These are phyloP conservation scores for Himalopsyche tibetana DNA, from an alignment of 2,888 invertebrate genomes.

Conservation along the genomic window DNA sequence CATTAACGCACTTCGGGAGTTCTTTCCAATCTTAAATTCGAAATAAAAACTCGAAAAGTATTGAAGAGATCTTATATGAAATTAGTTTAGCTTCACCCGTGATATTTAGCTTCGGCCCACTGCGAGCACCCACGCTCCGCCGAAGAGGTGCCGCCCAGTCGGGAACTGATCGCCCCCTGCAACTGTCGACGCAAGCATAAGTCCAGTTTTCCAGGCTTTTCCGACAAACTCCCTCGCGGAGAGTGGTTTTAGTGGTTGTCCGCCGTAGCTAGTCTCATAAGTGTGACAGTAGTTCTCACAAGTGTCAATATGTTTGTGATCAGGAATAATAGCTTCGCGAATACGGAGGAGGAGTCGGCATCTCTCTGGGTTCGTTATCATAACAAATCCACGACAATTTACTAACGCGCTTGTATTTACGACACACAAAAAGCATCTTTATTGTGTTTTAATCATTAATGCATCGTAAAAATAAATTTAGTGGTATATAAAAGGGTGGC, in stretches of 20 bases:
- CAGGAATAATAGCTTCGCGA: conserved; percentile 59
- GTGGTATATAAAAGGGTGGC: not conserved
- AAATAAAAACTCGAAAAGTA: conserved; percentile 58
- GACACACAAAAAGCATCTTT: not conserved
- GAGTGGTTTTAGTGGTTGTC: conserved; percentile 40
- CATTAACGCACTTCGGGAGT: conserved; percentile 11
- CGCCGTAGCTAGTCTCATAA: not conserved
- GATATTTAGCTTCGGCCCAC: conserved; percentile 50
- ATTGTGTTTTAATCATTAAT: not conserved
- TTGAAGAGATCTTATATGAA: conserved; percentile 56
- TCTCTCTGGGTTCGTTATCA: conserved; percentile 78
- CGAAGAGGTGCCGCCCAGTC: conserved; percentile 48
- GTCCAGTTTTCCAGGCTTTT: conserved; percentile 38
- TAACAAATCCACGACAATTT: conserved; percentile 29
- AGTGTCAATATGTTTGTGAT: conserved; percentile 61
- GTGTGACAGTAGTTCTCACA: conserved; percentile 25
- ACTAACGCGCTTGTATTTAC: not conserved
- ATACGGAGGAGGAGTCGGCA: conserved; percentile 77
- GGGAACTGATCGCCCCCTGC: conserved; percentile 47
- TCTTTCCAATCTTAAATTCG: conserved; percentile 43
- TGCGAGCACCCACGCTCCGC: conserved; percentile 24
- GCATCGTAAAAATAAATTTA: not conserved
- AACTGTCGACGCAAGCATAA: conserved; percentile 20
- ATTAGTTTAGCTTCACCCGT: conserved; percentile 49
- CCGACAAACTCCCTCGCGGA: conserved; percentile 42